Base-by-base conservation (phyloP, 2,797 vertebrate genomes). In the Labroides dimidiatus region DNA sequence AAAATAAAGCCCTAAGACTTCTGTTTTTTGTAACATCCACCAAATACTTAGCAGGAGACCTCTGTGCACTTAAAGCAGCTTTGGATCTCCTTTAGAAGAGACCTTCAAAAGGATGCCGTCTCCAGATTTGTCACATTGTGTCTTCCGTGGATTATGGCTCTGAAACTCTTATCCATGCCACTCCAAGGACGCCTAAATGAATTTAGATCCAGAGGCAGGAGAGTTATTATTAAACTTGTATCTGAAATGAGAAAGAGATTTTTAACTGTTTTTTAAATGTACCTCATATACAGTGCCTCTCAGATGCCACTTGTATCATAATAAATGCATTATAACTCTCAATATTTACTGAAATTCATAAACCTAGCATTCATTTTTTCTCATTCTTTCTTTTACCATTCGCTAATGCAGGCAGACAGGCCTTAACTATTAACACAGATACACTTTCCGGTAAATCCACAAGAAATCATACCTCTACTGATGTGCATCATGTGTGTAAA, bases 31-130 rank as follows among this genome's bases (percentile, higher is more conserved):
- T 7, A 60, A 63, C 20, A 44, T 45, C 27, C 39, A 70, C 20
- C 27, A 24, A 69, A 67, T 65, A 61, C 50, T 67, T 8, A 56
- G 67, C 41, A 8, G 19, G 16, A 59, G 20, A 24, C 39, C 7
- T 61, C 59, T 65, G 39, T 61, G 42, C 10, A 17, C 49, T 60
- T 45, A 47, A 73, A 77, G 68, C 60, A 60, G 71, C 58, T 82
- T 80, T 72, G 69, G 60, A 64, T 72, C 62, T 58, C 59, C 61
- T 77, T 51, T 3, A 50, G 57, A 64, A 23, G 49, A 60, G 6
- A 49, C 57, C 23, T 65, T 78, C 20, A 67, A 27, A 63, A 44
- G 24, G 57, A 21, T 39, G 37, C 37, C 13, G 37, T 39, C 13
- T 39, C 3, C 41, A 21, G 19, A 47, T 47, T 47, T 47, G 19